Base-by-base conservation (phyloP, 2,797 vertebrate species). In the Streptopelia turtur region DNA sequence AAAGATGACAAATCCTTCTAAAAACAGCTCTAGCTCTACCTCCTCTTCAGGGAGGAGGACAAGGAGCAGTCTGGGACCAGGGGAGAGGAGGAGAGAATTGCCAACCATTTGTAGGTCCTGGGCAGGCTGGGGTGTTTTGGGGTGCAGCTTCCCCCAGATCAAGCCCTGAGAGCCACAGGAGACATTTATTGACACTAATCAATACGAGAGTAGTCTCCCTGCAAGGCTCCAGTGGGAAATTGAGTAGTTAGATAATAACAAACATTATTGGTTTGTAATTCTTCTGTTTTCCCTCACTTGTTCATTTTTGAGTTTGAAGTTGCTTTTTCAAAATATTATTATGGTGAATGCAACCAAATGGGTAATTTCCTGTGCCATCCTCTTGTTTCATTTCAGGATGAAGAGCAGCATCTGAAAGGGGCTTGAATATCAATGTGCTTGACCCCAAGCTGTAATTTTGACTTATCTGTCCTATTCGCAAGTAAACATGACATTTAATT, bases 31-130 rank as follows among this genome's bases (percentile, higher is more conserved):
- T 3, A 64, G 28, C 37, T 85, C 49, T 82, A 50, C 69, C 59
- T 75, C 1, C 56, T 77, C n/a, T 63, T 60, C 25, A 78, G 23
- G 59, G 56, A 81, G 14, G 11, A 25, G 27, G 50, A 49, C 39
- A 55, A 37, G 65, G 20, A 64, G 18, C 47, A 37, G 43, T 13
- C 35, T 77, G n/a, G n/a, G 25, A 41, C 39, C 2, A 5, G 0
- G 4, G 45, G 45, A 6, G 10, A 66, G 33, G 53, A 83, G 65
- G 8, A 66, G 35, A 25, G 16, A 28, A 16, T 20, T 33, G 31
- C 76, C 5, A 0, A 52, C 33, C 5, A 2, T 23, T 1, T 47
- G 64, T 60, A 37, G 1, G 0, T 43, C 56, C 39, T n/a, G 13
- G 13, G 31, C 53, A 31, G 41, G 33, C 50, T 79, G 33, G 33